Percentiles rank a stretch among this genome's conserved stretches.
Conservation (phyloP, 2,797 vertebrate species). For the Gephyroberyx darwinii region DNA sequence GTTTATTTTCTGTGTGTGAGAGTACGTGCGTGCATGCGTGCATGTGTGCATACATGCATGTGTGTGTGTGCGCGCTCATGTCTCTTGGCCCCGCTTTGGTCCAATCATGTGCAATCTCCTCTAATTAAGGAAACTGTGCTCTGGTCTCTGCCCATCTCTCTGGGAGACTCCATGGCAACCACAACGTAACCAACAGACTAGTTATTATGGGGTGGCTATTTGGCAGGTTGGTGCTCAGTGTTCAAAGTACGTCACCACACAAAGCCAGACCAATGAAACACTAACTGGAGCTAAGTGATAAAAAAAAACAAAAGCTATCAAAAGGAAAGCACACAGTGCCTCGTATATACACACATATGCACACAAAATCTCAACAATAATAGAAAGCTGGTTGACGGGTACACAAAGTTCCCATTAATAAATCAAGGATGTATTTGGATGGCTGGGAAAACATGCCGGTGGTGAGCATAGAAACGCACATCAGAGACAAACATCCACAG, state of each 20-base stretch:
- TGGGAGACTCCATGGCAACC: slow-evolving; percentile 94
- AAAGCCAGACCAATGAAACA: slow-evolving; percentile 33
- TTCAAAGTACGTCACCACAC: slow-evolving; percentile 40
- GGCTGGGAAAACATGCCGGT: too few species aligned
- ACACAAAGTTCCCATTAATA: not conserved
- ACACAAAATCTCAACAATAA: not conserved
- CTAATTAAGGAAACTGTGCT: slow-evolving; percentile 85
- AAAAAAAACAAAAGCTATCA: not conserved
- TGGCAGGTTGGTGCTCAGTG: slow-evolving; percentile 38
- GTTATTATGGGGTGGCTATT: slow-evolving; percentile 59
- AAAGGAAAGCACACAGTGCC: not conserved
- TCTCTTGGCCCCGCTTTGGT: not conserved
- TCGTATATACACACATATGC: not conserved
- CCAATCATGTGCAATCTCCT: slow-evolving; percentile 76
- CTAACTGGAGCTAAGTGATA: slow-evolving; percentile 22
- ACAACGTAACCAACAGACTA: slow-evolving; percentile 75
- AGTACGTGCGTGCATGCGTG: not conserved
- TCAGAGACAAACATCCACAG: too few species aligned
- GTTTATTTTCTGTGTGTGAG: slow-evolving; percentile 5
- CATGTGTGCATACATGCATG: not conserved
- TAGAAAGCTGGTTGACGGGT: not conserved
- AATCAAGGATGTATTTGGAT: not conserved
- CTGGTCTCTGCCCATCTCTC: slow-evolving; percentile 82
- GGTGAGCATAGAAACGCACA: too few species aligned
- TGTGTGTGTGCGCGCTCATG: not conserved